These are phyloP conservation scores for Cryptoblepharus egeriae DNA, from an alignment of 2,797 vertebrate species.

Conservation along the genomic window DNA sequence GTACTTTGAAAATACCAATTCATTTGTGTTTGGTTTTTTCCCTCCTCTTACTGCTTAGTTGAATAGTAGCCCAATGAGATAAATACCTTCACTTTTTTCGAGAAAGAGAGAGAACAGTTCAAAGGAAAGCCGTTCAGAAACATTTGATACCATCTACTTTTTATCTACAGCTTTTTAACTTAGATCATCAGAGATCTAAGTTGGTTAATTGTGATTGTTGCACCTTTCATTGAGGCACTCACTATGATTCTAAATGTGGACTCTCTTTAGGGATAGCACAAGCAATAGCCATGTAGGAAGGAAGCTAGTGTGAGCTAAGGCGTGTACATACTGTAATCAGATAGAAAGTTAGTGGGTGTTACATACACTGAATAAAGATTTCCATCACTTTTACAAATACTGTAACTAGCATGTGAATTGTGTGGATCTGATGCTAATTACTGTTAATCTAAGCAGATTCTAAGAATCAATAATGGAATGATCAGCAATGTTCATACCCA, in stretches of 20 bases:
- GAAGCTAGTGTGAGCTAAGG: neutral
- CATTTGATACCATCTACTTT: too few relatives aligned
- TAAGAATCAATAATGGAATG: neutral
- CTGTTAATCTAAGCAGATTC: neutral
- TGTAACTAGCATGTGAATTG: too few relatives aligned
- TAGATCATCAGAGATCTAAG: too few relatives aligned
- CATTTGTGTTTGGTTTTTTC: neutral
- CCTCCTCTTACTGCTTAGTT: constrained; percentile 2
- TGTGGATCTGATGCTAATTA: too few relatives aligned
- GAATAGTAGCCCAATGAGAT: constrained; percentile 15
- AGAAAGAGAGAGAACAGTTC: neutral
- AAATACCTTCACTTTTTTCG: rapidly evolving
- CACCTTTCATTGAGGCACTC: neutral
- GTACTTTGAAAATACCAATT: constrained; percentile 2
- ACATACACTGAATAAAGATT: neutral
- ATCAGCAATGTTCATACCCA: too few relatives aligned
- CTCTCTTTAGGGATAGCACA: neutral
- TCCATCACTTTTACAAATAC: neutral
- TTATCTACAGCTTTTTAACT: too few relatives aligned
- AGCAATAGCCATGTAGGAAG: neutral
- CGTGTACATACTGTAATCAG: neutral
- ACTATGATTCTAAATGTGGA: neutral
- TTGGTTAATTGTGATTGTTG: neutral
- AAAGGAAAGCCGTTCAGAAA: neutral
- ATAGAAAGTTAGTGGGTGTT: neutral